phyloP scores from a whole-genome alignment of 2,113 vertebrate species.

The Festucalex cinctus region DNA sequence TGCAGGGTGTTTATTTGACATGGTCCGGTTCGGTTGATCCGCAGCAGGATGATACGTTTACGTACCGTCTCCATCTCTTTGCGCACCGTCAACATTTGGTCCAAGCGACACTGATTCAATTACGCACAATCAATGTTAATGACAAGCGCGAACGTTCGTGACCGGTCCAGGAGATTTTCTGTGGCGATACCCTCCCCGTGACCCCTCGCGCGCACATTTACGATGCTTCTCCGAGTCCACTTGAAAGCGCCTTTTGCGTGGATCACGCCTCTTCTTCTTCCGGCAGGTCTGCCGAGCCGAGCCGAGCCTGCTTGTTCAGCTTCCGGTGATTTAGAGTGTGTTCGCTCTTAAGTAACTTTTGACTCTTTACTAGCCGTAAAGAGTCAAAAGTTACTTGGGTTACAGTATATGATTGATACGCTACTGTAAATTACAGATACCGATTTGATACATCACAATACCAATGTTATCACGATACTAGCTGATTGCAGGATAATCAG shows the following conservation, averaged over 20 bases:
- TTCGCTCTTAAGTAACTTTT: too few species aligned
- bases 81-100: conserved; percentile 53
- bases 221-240: not conserved
- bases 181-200: conserved; percentile 51
- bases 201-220: conserved; percentile 23
- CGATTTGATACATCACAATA: not conserved
- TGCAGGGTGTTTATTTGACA: not conserved
- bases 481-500: too few species aligned
- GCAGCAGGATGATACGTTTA: not conserved
- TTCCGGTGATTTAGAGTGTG: conserved; percentile 12
- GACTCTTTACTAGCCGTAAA: not conserved
- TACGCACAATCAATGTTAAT: not conserved
- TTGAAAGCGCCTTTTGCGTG: not conserved
- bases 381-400: not conserved
- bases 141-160: conserved; percentile 32
- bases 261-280: not conserved
- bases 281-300: not conserved
- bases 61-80: conserved; percentile 26
- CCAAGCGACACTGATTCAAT: conserved; percentile 15
- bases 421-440: not conserved
- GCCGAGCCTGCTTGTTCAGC: conserved; percentile 2
- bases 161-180: conserved; percentile 19
- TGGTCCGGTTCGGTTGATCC: not conserved
- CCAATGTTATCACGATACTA: not conserved
- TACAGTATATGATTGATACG: not conserved